Base-by-base conservation (phyloP, 2,888 invertebrate species). In the Mactromeris polynyma region DNA sequence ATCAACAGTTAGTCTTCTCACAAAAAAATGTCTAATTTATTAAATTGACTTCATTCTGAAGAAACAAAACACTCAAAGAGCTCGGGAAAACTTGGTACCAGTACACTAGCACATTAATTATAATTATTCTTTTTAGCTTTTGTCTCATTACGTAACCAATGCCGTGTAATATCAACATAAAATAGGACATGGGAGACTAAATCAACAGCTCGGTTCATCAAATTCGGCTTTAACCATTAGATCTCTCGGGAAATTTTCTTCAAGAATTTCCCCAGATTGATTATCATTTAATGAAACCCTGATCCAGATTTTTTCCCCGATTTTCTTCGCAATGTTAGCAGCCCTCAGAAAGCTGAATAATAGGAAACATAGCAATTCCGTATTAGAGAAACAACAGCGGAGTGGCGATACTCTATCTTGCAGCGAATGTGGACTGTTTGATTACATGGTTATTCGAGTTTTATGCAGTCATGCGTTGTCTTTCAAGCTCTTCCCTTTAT, bases 211-310 rank as follows among this genome's bases (percentile, higher is more conserved):
- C 26, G n/a, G 14, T 26, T 26, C 58, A 64, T 26, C 26, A 26
- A 26, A 64, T n/a, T 26, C 26, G n/a, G 58, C 3, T 73, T 73
- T 33, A 73, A 73, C 33, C 19, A 33, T 33, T 19, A 73, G 9
- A 36, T 73, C 73, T 33, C 73, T 36, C 31, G 73, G 73, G 73
- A 73, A 73, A 73, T 73, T 36, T n/a, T 33, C 17, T 73, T 36
- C 73, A 36, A 2, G 36, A 36, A 36, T 73, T 11, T 73, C 73
- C 11, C 26, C 19, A 17, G 73, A 73, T 73, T 73, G 73, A 73
- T 73, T 17, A 73, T 73, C 73, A 73, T 73, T 73, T 73, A 73
- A 73, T 73, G 36, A 73, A 73, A 73, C 36, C 73, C 33, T 73
- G 73, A 36, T 73, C 31, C 33, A 73, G 73, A 64, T 73, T 33